phyloP scores from a whole-genome alignment of 2,113 vertebrate species.

The Oncorhynchus gorbuscha region DNA sequence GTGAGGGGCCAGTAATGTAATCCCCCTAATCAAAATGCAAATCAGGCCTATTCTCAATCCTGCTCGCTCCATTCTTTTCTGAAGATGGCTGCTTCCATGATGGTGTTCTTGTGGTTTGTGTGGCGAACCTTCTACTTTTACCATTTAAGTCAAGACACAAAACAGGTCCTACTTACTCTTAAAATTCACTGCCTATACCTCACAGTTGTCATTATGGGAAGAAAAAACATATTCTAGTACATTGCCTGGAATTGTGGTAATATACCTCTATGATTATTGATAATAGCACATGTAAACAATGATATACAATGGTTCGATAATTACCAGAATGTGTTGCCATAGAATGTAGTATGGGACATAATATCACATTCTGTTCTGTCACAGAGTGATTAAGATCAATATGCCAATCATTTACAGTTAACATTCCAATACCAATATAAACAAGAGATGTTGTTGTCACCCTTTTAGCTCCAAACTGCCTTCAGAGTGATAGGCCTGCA shows the following conservation, averaged over 20 bases:
- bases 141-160: too few relatives aligned
- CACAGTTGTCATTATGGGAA: too few relatives aligned
- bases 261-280: too few relatives aligned
- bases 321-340: not conserved
- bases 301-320: not conserved
- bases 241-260: too few relatives aligned
- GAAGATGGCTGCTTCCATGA: not conserved
- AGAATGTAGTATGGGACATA: not conserved
- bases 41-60: constrained; percentile 1
- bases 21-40: constrained; percentile 11
- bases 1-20: not conserved
- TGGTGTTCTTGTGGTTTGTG: too few relatives aligned
- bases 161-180: too few relatives aligned
- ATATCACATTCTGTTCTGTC: not conserved
- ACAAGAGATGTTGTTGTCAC: not conserved
- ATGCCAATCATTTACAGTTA: not conserved
- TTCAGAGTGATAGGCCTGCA: not conserved
- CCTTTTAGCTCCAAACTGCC: not conserved
- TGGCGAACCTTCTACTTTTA: too few relatives aligned
- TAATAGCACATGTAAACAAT: too few relatives aligned
- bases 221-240: too few relatives aligned
- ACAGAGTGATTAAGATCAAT: constrained; percentile 5
- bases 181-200: too few relatives aligned
- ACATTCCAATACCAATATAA: not conserved
- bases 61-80: not conserved